Percentiles rank a stretch among this genome's conserved stretches.
Evolutionary conservation across 64 coral and sea anemone genomes (phyloP).

Genomic region (Porites australiensis): DNA sequence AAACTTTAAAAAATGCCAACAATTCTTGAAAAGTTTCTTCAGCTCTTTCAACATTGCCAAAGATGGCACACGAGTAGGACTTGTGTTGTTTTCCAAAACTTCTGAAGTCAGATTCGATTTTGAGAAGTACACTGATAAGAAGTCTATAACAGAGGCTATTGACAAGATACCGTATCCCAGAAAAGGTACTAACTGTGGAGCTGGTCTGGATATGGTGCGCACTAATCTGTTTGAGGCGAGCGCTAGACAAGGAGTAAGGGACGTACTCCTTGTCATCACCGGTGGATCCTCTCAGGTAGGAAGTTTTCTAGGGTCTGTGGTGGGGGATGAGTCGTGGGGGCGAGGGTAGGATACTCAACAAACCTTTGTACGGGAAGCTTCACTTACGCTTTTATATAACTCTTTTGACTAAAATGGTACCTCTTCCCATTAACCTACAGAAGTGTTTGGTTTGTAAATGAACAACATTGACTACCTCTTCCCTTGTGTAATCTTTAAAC

Average conservation of each 20-base stretch:
- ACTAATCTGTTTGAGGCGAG: constrained; percentile 60
- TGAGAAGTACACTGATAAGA: constrained; percentile 63
- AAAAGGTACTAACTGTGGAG: constrained; percentile 59
- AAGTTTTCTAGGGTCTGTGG: not conserved
- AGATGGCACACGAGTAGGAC: constrained; percentile 67
- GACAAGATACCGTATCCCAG: constrained; percentile 71
- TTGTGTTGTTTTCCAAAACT: constrained; percentile 73
- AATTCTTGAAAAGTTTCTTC: constrained; percentile 72
- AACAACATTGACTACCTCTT: no score
- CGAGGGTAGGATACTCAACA: no score
- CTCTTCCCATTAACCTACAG: no score
- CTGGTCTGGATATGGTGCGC: constrained; percentile 47
- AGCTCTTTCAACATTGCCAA: constrained; percentile 65
- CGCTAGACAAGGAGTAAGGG: constrained; percentile 64
- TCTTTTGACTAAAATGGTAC: no score
- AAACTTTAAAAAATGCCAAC: constrained; percentile 73
- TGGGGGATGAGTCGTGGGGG: no score
- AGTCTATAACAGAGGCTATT: constrained; percentile 37
- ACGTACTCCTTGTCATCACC: constrained; percentile 74
- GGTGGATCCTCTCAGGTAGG: constrained; percentile 65
- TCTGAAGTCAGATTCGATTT: constrained; percentile 51
- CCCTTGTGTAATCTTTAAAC: no score
- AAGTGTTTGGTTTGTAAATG: no score
- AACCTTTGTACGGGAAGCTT: no score
- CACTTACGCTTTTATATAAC: no score